A percentile compares a stretch with the other conserved stretches of the same genome.
These are phyloP conservation scores for Notodonta dromedarius DNA, from an alignment of 2,888 invertebrate species.

Conservation along the genomic window DNA sequence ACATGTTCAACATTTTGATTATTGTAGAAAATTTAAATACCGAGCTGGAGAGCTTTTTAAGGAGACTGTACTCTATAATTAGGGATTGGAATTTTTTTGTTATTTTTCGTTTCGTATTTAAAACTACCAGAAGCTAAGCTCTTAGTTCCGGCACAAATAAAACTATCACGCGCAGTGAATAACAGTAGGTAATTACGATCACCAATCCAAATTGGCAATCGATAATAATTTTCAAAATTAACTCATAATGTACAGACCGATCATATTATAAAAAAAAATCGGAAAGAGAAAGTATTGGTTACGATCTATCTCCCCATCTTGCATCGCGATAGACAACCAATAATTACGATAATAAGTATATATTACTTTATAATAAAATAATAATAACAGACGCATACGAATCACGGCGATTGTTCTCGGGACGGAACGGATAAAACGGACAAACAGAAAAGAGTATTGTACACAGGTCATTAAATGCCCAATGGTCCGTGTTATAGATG, in stretches of 20 bases:
- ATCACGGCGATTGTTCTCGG: conserved; percentile 12
- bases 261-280: not conserved
- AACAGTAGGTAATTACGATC: not conserved
- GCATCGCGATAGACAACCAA: conserved; percentile 6
- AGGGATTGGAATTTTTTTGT: too few species aligned
- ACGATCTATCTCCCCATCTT: conserved; percentile 3
- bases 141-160: not conserved
- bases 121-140: not conserved
- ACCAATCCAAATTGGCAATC: not conserved
- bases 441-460: conserved; percentile 17
- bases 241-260: not conserved
- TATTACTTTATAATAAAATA: conserved; percentile 12
- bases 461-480: conserved; percentile 25
- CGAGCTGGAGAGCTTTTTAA: too few species aligned
- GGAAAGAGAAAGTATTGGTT: conserved; percentile 8
- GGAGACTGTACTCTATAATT: too few species aligned
- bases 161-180: not conserved
- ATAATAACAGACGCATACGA: conserved; percentile 11
- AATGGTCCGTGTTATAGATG: conserved; percentile 26
- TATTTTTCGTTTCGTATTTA: not conserved
- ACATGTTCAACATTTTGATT: too few species aligned
- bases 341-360: conserved; percentile 10
- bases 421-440: conserved; percentile 12
- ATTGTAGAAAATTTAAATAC: too few species aligned
- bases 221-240: not conserved